These are phyloP conservation scores for Ciconia stormi DNA, from an alignment of 2,113 vertebrate genomes.

Conservation along the genomic window DNA sequence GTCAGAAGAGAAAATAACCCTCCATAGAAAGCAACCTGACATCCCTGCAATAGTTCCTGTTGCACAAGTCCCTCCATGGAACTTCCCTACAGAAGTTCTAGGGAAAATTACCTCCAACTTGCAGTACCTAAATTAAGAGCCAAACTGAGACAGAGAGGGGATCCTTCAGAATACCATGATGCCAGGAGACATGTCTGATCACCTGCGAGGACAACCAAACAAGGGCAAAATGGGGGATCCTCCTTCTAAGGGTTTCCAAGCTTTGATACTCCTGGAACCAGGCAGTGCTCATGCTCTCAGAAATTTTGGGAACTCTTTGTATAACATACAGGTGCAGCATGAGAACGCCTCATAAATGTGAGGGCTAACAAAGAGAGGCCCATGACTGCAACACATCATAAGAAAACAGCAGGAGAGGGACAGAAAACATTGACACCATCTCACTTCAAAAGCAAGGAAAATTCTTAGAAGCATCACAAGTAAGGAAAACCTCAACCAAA, in stretches of 20 bases:
- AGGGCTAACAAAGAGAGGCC: not conserved
- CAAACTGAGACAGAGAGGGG: not conserved
- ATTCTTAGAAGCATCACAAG: not conserved
- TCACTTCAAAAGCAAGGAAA: not conserved
- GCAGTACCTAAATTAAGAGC: not conserved
- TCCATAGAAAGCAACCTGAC: not conserved
- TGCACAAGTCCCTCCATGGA: not conserved
- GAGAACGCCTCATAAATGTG: not conserved
- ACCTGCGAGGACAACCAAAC: not conserved
- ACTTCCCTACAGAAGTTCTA: not conserved
- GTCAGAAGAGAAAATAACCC: not conserved
- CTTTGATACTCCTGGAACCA: not conserved
- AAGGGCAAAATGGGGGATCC: not conserved
- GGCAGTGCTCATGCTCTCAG: not conserved
- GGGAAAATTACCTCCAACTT: not conserved
- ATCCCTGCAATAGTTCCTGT: not conserved
- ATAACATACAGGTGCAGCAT: not conserved
- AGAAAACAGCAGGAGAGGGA: not conserved
- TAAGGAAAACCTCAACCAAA: not conserved
- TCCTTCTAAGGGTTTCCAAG: not conserved
- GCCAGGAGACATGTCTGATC: not conserved
- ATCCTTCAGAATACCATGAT: not conserved
- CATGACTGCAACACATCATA: fast-evolving
- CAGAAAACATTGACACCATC: not conserved
- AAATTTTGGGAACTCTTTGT: not conserved